Evolutionary conservation across 2,888 invertebrate genomes (phyloP), one percentile per base, ranked within the genome.

Genomic region (Euzetes globulus): DNA sequence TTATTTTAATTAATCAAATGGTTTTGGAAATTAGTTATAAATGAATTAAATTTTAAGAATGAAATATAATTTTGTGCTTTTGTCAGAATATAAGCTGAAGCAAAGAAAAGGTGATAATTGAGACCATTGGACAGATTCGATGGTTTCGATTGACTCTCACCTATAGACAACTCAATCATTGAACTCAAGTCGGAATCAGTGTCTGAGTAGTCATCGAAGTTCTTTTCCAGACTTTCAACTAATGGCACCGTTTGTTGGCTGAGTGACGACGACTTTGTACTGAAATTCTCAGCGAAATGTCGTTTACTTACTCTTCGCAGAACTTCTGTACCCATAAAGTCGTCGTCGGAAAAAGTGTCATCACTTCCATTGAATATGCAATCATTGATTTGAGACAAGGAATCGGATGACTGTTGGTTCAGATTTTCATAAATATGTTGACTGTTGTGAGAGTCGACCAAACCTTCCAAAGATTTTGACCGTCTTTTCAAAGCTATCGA

Each of bases 321-420:
- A 15, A 74, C 72, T 71, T 76, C 72, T 50, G 75, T 74, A 71
- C 75, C 76, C 71, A 77, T 75, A 76, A 74, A 77, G 58, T 77
- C 75, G n/a, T 37, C n/a, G 25, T 77, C 77, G 22, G 29, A 55
- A 41, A 75, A 74, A n/a, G 19, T 37, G 1, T 45, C 45, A 41
- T 73, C 50, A 27, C 47, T 70, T 19, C 22, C 37, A 41, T 37
- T 65, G 63, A 65, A 29, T 1, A 65, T 5, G 11, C 19, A 27
- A 19, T 65, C 63, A 9, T 15, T 29, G 7, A n/a, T 33, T 65
- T 65, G 33, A 22, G 22, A 11, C 37, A 27, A n/a, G 0, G 13
- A 6, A 25, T 70, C 70, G 25, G 25, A 27, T 1, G 41, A 47
- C 7, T 70, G 22, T 25, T 70, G 41, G 17, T 37, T 25, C 11